phyloP scores from a whole-genome alignment of 1,140 invertebrate species.

The Gryon sp. region DNA sequence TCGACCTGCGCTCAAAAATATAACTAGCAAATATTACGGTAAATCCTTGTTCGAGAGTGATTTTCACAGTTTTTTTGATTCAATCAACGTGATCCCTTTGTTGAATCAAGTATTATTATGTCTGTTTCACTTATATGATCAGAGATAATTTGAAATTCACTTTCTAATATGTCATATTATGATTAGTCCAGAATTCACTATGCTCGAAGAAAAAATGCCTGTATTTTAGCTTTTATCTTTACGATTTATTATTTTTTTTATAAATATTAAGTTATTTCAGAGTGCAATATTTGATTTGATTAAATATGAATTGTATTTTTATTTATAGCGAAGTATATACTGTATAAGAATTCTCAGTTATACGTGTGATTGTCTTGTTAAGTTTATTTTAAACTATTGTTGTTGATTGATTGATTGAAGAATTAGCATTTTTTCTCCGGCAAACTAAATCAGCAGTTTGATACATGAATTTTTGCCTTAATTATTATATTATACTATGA shows the following conservation, averaged over 20 bases:
- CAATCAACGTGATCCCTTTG: no score
- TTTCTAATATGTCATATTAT: no score
- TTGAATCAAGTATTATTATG: no score
- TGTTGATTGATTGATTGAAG: background rate
- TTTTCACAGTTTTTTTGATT: no score
- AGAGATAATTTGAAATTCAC: no score
- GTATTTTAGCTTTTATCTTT: background rate
- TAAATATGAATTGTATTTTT: background rate
- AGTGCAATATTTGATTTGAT: constrained; percentile 17
- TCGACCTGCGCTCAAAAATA: background rate
- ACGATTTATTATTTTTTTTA: constrained; percentile 2
- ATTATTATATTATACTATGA: no score
- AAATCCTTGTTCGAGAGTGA: no score
- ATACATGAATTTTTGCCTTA: background rate
- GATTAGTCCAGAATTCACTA: background rate
- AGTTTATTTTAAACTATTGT: background rate
- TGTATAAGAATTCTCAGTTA: no score
- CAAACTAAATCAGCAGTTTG: constrained; percentile 5
- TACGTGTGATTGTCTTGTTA: no score
- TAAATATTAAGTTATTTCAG: background rate
- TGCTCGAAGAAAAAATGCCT: constrained; percentile 21
- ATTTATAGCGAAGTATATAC: no score
- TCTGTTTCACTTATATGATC: no score
- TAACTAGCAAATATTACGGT: no score
- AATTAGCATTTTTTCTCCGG: constrained; percentile 32